phyloP scores from a whole-genome alignment of 2,113 vertebrate genomes.

The Corvus cornix region DNA sequence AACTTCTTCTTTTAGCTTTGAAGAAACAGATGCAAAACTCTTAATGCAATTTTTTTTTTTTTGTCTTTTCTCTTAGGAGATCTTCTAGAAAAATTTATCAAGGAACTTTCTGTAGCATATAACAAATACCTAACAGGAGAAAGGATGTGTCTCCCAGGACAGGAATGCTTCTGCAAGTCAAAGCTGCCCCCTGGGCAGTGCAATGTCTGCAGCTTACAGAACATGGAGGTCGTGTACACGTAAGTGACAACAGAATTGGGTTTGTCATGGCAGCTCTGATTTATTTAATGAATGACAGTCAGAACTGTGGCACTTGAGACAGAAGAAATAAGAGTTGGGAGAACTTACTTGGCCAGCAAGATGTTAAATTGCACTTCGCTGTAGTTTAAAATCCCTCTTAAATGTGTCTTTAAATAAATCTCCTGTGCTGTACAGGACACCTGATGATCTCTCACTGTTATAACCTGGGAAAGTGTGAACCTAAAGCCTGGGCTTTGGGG shows the following conservation, averaged over 20 bases:
- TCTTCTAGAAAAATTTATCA: slow-evolving; percentile 61
- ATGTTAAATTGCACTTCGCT: background rate
- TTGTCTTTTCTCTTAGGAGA: slow-evolving; percentile 19
- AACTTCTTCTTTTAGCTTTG: background rate
- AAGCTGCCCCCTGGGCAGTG: slow-evolving; percentile 19
- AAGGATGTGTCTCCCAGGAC: background rate
- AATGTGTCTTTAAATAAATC: background rate
- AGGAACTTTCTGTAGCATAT: slow-evolving; percentile 61
- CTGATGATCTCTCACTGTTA: background rate
- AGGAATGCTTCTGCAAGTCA: slow-evolving; percentile 14
- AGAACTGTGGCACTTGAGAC: background rate
- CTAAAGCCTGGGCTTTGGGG: background rate
- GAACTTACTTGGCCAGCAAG: background rate
- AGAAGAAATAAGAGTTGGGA: background rate
- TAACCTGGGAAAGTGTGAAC: background rate
- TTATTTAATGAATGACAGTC: background rate
- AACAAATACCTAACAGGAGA: slow-evolving; percentile 50
- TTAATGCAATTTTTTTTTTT: fast-evolving
- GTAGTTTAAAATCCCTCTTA: background rate
- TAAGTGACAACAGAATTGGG: background rate
- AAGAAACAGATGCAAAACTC: background rate
- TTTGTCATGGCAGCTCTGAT: background rate
- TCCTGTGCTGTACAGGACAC: background rate
- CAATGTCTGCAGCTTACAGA: background rate
- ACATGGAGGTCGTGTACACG: slow-evolving; percentile 4